Evolutionary conservation across 2,113 vertebrate species (phyloP).

Genomic region (Pseudorhombus dupliciocellatus): DNA sequence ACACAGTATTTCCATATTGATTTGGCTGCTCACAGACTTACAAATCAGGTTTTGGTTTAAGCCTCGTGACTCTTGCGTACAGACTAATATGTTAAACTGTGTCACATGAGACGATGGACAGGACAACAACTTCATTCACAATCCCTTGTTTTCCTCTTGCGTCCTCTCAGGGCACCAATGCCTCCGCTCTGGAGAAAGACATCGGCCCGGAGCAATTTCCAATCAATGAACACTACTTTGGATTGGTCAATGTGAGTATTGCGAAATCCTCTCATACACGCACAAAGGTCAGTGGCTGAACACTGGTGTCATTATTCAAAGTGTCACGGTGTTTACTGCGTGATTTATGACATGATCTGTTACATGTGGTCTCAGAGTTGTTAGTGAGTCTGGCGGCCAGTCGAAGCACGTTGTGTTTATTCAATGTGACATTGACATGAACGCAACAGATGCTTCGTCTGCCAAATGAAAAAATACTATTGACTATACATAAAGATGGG

Average conservation of each 20-base stretch:
- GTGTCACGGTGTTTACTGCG: constrained; percentile 49
- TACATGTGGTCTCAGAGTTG: constrained; percentile 6
- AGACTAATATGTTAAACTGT: background rate
- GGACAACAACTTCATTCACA: background rate
- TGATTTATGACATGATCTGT: background rate
- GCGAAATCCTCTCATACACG: constrained; percentile 26
- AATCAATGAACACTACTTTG: constrained; percentile 99
- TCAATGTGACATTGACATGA: constrained; percentile 5
- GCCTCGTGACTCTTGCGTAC: background rate
- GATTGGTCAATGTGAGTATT: constrained; percentile 96
- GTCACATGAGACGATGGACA: background rate
- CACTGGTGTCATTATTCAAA: constrained; percentile 58
- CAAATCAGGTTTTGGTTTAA: background rate
- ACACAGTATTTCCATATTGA: constrained; percentile 7
- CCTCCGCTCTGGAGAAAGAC: constrained; percentile 99
- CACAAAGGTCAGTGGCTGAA: constrained; percentile 40
- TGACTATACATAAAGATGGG: background rate
- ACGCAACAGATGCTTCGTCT: background rate
- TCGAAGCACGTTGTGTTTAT: constrained; percentile 6
- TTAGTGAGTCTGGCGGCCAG: constrained; percentile 7
- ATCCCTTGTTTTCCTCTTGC: constrained; percentile 13
- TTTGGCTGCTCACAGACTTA: constrained; percentile 12
- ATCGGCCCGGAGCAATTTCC: constrained; percentile 99
- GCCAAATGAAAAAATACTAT: background rate
- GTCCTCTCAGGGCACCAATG: constrained; percentile 94